A percentile compares a stretch with the other conserved stretches of the same genome.
phyloP scores from a whole-genome alignment of 2,888 invertebrate species.

The Kryphioiulus occultus region DNA sequence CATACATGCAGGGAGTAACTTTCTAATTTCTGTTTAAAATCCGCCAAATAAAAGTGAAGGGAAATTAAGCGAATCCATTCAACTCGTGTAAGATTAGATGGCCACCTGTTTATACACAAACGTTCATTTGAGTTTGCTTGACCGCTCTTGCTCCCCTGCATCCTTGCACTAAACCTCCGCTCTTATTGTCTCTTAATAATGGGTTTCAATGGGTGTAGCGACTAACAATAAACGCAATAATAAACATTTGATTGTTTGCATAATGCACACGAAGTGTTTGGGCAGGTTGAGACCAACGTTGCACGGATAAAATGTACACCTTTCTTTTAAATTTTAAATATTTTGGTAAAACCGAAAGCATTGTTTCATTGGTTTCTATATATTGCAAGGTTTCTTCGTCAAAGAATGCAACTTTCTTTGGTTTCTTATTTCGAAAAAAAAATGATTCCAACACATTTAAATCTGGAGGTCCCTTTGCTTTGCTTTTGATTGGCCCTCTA shows the following conservation, averaged over 20 bases:
- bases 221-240: slow-evolving; percentile 30
- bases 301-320: background rate
- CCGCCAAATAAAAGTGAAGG: background rate
- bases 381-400: too few species aligned
- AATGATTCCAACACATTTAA: too few species aligned
- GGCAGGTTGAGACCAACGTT: slow-evolving; percentile 1
- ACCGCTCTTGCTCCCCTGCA: slow-evolving; percentile 32
- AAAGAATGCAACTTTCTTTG: too few species aligned
- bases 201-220: slow-evolving; percentile 35
- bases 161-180: slow-evolving; percentile 27
- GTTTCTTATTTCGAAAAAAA: too few species aligned
- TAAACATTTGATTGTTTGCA: slow-evolving; percentile 25
- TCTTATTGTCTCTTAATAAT: slow-evolving; percentile 32
- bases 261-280: slow-evolving; percentile 32
- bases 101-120: slow-evolving; percentile 36
- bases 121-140: slow-evolving; percentile 33
- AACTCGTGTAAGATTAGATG: slow-evolving; percentile 14
- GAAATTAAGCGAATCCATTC: background rate
- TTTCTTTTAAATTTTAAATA: background rate
- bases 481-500: too few species aligned
- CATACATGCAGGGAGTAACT: background rate
- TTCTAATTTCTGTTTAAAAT: background rate
- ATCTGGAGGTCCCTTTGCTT: too few species aligned
- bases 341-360: background rate
- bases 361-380: background rate